Conservation (phyloP, 2,888 invertebrate species). For the Lepidocyrtoides sp. region DNA sequence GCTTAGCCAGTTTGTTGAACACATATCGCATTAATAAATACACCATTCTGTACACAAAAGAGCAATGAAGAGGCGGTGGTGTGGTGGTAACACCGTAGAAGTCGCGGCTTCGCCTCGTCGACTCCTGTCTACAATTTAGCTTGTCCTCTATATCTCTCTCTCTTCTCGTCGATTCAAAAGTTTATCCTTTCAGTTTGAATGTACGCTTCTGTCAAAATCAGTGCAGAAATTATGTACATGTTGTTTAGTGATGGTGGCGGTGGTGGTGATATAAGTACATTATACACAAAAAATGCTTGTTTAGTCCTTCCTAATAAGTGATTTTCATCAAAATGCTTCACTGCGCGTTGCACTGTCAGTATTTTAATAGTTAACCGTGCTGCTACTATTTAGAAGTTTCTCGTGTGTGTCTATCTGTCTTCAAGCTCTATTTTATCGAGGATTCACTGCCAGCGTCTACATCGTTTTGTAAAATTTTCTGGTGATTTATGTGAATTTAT, state of each 20-base stretch:
- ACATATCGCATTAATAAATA: constrained; percentile 68
- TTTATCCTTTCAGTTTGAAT: constrained; percentile 46
- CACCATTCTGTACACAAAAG: constrained; percentile 53
- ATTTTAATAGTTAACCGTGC: constrained; percentile 16
- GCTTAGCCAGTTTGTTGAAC: constrained; percentile 72
- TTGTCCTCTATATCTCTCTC: constrained; percentile 51
- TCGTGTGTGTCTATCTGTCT: constrained; percentile 29
- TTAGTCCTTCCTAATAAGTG: constrained; percentile 19
- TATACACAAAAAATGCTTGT: constrained; percentile 12
- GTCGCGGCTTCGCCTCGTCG: constrained; percentile 77
- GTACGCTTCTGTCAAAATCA: constrained; percentile 69
- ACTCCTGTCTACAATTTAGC: constrained; percentile 59
- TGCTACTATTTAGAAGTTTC: not conserved
- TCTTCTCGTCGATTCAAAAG: constrained; percentile 21
- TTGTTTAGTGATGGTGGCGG: constrained; percentile 28
- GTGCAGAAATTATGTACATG: constrained; percentile 52
- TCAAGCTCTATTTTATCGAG: not conserved
- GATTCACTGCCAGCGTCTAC: constrained; percentile 13
- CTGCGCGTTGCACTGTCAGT: not conserved
- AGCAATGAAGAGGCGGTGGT: constrained; percentile 64
- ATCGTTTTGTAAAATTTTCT: constrained; percentile 33
- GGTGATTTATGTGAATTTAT: constrained; percentile 74
- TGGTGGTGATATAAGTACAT: constrained; percentile 8
- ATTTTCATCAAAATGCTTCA: constrained; percentile 13
- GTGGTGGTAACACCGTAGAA: constrained; percentile 69